Conservation (phyloP, 2,113 vertebrate species). For the Regulus satrapa region DNA sequence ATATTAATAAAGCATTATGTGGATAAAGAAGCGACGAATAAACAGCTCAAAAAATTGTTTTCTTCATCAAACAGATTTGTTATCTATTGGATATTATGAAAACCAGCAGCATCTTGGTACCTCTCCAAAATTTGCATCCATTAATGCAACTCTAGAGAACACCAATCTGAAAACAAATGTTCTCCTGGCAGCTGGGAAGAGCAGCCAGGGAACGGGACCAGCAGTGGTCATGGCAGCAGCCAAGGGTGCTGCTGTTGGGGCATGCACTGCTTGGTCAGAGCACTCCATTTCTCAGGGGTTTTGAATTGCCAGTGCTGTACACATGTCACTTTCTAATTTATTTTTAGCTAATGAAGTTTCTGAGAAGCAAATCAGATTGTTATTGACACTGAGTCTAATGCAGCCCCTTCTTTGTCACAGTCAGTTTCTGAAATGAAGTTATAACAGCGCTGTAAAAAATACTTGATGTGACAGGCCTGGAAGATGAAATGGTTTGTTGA, state of each 20-base stretch:
- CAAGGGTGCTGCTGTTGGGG: neutral
- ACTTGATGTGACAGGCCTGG: conserved; percentile 37
- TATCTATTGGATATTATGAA: neutral
- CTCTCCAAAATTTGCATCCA: neutral
- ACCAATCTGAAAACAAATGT: neutral
- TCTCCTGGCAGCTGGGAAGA: neutral
- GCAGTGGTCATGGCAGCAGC: neutral
- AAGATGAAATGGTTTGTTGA: conserved; percentile 51
- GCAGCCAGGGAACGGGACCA: neutral
- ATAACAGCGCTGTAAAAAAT: conserved; percentile 25
- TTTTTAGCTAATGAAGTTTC: conserved; percentile 44
- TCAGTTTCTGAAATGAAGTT: conserved; percentile 47
- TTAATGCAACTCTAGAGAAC: neutral
- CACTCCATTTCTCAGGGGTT: neutral
- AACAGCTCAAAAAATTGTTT: neutral
- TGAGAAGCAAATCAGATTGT: conserved; percentile 31
- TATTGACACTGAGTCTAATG: conserved; percentile 19
- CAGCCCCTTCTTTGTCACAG: conserved; percentile 26
- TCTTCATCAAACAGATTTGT: neutral
- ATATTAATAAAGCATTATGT: neutral
- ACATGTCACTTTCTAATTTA: conserved; percentile 12
- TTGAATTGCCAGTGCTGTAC: neutral
- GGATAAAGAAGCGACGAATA: neutral
- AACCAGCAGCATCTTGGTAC: neutral
- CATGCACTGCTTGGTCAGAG: neutral